These are phyloP conservation scores for Hoplostethus mediterraneus DNA, from an alignment of 2,797 vertebrate species.

Conservation along the genomic window DNA sequence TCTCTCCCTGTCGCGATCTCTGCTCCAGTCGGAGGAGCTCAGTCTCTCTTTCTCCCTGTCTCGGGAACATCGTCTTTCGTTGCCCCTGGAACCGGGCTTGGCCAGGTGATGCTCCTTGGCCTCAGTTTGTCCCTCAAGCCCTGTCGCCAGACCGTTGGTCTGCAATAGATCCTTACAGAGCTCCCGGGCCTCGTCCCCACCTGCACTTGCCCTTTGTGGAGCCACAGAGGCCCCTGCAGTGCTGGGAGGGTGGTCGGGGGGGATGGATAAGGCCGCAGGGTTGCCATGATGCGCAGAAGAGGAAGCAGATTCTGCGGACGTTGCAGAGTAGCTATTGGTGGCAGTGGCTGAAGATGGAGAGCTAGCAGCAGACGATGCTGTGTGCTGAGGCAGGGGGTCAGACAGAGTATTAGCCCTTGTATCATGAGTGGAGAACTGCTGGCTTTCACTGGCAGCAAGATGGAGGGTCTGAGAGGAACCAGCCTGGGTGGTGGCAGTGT, in stretches of 20 bases:
- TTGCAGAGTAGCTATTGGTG: conserved; percentile 35
- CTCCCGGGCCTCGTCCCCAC: conserved; percentile 52
- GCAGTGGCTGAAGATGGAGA: conserved; percentile 42
- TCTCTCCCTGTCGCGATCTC: conserved; percentile 58
- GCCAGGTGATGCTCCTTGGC: conserved; percentile 64
- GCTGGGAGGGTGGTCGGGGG: conserved; percentile 18
- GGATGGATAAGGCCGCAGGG: conserved; percentile 51
- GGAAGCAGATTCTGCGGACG: conserved; percentile 41
- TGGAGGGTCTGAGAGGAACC: conserved; percentile 48
- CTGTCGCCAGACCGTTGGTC: conserved; percentile 61
- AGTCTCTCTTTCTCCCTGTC: conserved; percentile 73
- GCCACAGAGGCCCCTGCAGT: conserved; percentile 24
- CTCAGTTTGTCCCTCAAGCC: conserved; percentile 69
- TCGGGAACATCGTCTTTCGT: conserved; percentile 59
- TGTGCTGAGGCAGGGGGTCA: conserved; percentile 53
- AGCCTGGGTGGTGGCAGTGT: conserved; percentile 45
- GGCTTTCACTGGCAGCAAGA: conserved; percentile 53
- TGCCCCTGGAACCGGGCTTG: conserved; percentile 65
- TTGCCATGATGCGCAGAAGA: conserved; percentile 34
- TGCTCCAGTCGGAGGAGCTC: conserved; percentile 71
- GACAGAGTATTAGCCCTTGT: conserved; percentile 63
- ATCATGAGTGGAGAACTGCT: conserved; percentile 53
- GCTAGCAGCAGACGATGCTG: conserved; percentile 38
- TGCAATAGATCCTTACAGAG: conserved; percentile 13
- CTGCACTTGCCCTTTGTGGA: conserved; percentile 33